Base-by-base conservation (phyloP, 2,888 invertebrate genomes). In the Orthosia incerta region DNA sequence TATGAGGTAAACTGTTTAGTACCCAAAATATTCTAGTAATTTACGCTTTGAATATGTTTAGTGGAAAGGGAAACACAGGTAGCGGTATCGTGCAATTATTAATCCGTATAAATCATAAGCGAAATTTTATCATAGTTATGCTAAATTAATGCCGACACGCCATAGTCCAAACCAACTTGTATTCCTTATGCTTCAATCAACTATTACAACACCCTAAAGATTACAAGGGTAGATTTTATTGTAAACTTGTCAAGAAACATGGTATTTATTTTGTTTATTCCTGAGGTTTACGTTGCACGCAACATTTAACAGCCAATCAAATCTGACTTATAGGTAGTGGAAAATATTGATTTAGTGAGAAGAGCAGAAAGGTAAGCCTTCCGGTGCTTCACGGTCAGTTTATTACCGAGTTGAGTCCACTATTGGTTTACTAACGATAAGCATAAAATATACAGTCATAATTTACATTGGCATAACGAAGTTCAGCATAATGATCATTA, bases 151-250 rank as follows among this genome's bases (percentile, higher is more conserved):
- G 70, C 45, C 57, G 51, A 26, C 73, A 64, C 57, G 51, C 23
- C 71, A 64, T 39, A 71, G 53, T 56, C 39, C 64, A 45, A 68
- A 51, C 66, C 53, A 20, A n/a, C 57, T 50, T 16, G 50, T 75
- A 62, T 68, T 82, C 60, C 39, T 39, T 51, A 46, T 73, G 60
- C n/a, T 72, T 26, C 48, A 45, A 73, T 83, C 70, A 85, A 85
- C 85, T 85, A 78, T 71, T 62, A 56, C 61, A 76, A 76, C 73
- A 66, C 86, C 66, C 46, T 71, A 62, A 72, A 77, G 64, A 85
- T 85, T 62, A 77, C 59, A 77, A 64, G 65, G 57, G 65, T 69
- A 82, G 69, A 82, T 76, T 81, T 85, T 61, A 61, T 62, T 68
- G 62, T 80, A 57, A 70, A 51, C 79, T 78, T 78, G 71, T 57